Conservation (phyloP, 2,113 vertebrate species). For the Neopipo cinnamomea region DNA sequence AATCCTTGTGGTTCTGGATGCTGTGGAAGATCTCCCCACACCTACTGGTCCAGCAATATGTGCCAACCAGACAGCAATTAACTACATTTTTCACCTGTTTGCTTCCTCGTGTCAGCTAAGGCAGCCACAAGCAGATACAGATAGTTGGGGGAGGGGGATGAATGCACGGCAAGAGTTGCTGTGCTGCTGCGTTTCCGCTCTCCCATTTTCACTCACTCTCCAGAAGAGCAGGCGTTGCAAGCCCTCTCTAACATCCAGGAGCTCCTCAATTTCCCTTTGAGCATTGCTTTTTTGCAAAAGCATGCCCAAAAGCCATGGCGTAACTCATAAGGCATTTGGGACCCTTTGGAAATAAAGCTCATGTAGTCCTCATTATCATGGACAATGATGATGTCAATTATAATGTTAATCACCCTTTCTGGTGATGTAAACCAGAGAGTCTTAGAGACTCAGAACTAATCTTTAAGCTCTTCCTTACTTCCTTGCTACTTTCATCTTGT, state of each 20-base stretch:
- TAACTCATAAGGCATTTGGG: neutral
- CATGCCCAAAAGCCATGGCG: neutral
- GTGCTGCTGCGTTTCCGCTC: neutral
- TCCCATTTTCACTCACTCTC: neutral
- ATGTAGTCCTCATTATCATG: fast-evolving
- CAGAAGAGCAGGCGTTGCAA: neutral
- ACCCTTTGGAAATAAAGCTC: neutral
- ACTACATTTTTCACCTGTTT: neutral
- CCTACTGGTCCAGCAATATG: neutral
- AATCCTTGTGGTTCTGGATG: neutral
- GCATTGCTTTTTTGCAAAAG: neutral
- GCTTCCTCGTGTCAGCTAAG: neutral
- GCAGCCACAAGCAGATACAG: neutral
- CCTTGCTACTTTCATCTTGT: neutral
- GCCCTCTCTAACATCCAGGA: neutral
- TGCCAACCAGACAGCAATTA: neutral
- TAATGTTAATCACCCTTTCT: neutral
- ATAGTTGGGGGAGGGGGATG: neutral
- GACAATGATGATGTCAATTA: neutral
- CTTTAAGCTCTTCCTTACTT: neutral
- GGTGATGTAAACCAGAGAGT: neutral
- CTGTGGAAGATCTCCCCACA: neutral
- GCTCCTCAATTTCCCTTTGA: neutral
- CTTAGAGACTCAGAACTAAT: neutral
- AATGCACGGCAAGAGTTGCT: fast-evolving